These are phyloP conservation scores for Plagodis pulveraria DNA, from an alignment of 2,888 invertebrate genomes.

Conservation along the genomic window DNA sequence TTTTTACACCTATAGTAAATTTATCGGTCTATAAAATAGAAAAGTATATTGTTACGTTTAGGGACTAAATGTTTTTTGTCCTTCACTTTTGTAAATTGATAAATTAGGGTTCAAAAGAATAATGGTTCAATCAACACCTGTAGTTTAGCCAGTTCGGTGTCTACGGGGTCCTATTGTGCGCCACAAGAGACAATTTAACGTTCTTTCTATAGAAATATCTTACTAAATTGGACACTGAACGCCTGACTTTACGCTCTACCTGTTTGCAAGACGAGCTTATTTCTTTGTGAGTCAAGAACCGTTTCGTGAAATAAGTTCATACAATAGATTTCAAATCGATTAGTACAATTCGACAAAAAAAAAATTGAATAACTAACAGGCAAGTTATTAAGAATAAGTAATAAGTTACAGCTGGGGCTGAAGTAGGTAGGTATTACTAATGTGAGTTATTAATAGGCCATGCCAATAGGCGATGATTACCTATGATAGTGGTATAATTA, in stretches of 20 bases:
- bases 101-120: constrained; percentile 1
- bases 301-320: constrained; percentile 10
- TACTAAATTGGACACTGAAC: constrained; percentile 19
- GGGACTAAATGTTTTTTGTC: not conserved
- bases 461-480: no score
- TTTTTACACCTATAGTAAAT: constrained; percentile 1
- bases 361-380: no score
- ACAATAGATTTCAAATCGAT: not conserved
- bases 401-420: no score
- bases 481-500: no score
- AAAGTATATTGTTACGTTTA: not conserved
- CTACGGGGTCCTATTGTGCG: constrained; percentile 11
- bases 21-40: not conserved
- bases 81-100: not conserved
- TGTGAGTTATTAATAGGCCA: no score
- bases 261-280: constrained; percentile 26
- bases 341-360: not conserved
- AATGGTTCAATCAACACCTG: constrained; percentile 13
- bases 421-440: no score
- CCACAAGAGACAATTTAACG: constrained; percentile 17
- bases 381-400: no score
- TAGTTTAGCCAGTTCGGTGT: not conserved
- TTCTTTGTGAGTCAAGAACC: constrained; percentile 20
- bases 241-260: constrained; percentile 36
- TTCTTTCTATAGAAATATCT: constrained; percentile 13